Evolutionary conservation across 2,797 vertebrate species (phyloP), one percentile per base, ranked within the genome.

Genomic region (Prunella strophiata): DNA sequence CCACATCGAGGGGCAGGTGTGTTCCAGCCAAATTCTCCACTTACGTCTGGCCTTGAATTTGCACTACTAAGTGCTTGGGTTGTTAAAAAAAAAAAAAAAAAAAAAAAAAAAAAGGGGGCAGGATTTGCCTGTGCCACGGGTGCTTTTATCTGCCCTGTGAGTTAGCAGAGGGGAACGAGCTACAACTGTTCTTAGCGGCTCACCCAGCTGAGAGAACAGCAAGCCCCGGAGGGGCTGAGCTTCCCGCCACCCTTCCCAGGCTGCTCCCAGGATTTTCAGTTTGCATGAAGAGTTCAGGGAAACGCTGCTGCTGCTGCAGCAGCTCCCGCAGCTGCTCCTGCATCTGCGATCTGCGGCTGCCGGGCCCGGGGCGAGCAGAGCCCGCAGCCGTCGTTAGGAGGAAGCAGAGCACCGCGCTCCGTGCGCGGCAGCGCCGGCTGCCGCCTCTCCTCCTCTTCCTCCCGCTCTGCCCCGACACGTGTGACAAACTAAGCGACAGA

Each of bases 311-410:
- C 72, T n/a, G n/a, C n/a, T 40, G 2, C 4, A 36, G 9, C 20
- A 85, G 47, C 42, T 95, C 47, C 40, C 0, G 3, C 21, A 52
- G 30, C 81, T 54, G 81, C 70, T 78, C 12, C 50, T 30, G 38
- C 42, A 22, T 62, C 21, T 20, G 50, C 1, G 4, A 22, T 62
- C 21, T 20, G 50, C 1, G 4, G 21, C 1, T 36, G 7, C 22
- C 9, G 1, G 1, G 34, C 59, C 15, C 36, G 32, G 63, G 4
- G 3, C 2, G 32, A 22, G 78, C 36, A 91, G 74, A 72, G 68
- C 95, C 65, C 13, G 2, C 91, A 30, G 92, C 4, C 5, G 79
- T 92, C 95, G 59, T 95, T 95, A 97, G 96, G 96, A 89, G 94
- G 94, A 97, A 50, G 75, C 94, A 95, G 79, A 96, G 94, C 79